phyloP scores from a whole-genome alignment of 1,140 invertebrate species.

The Polyergus mexicanus region DNA sequence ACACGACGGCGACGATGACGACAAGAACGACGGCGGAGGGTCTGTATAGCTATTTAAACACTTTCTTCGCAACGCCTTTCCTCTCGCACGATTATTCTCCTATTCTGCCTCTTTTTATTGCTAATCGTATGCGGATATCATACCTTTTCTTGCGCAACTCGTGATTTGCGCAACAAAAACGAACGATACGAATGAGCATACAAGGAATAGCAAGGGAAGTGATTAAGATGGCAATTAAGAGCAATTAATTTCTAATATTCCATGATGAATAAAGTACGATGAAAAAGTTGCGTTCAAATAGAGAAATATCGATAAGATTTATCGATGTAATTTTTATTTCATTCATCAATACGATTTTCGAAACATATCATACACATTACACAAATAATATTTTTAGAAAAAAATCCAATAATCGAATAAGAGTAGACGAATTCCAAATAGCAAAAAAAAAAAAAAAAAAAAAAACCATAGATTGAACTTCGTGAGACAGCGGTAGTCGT shows the following conservation, averaged over 20 bases:
- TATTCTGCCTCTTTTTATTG: constrained; percentile 51
- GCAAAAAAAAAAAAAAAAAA: not conserved
- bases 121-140: constrained; percentile 59
- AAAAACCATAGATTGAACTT: constrained; percentile 5
- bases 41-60: constrained; percentile 76
- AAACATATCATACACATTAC: not conserved
- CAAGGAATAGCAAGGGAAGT: constrained; percentile 24
- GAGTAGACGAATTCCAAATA: not conserved
- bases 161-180: constrained; percentile 54
- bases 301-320: not conserved
- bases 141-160: constrained; percentile 38
- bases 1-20: constrained; percentile 38
- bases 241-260: constrained; percentile 11
- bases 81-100: constrained; percentile 21
- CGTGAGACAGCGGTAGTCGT: not conserved
- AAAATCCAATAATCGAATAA: constrained; percentile 13
- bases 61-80: constrained; percentile 67
- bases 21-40: constrained; percentile 45
- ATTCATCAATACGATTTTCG: not conserved
- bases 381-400: not conserved
- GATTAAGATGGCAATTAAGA: constrained; percentile 24
- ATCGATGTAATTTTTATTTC: not conserved
- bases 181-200: not conserved
- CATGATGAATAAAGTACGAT: not conserved
- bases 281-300: not conserved